Evolutionary conservation across 1,140 invertebrate species (phyloP).

Genomic region (Heliconius nattereri): DNA sequence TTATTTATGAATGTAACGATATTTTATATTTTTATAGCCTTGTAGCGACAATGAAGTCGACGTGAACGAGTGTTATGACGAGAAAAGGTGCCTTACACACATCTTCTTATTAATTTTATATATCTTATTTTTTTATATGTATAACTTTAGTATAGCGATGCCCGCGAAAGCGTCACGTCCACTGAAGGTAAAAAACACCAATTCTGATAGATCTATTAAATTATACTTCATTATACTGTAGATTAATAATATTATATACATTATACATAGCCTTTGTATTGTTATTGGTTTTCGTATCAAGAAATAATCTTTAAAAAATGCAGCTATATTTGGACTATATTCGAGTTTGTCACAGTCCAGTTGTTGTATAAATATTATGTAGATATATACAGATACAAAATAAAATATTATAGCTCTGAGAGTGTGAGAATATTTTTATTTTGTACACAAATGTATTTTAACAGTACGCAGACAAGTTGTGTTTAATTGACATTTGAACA

Average conservation of each 20-base stretch:
- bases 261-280: neutral
- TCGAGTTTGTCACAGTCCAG: neutral
- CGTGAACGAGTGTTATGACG: slow-evolving; percentile 17
- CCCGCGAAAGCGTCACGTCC: slow-evolving; percentile 69
- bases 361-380: neutral
- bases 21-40: slow-evolving; percentile 35
- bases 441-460: neutral
- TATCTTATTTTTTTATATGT: neutral
- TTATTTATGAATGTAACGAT: slow-evolving; percentile 28
- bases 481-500: neutral
- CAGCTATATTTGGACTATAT: neutral
- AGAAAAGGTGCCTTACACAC: slow-evolving; percentile 35
- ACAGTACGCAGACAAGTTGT: neutral
- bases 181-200: slow-evolving; percentile 77
- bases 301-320: neutral
- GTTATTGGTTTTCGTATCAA: neutral
- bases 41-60: slow-evolving; percentile 23
- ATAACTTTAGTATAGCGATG: slow-evolving; percentile 43
- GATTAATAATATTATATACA: neutral
- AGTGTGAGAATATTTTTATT: slow-evolving; percentile 17
- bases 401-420: slow-evolving; percentile 7
- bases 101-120: slow-evolving; percentile 19
- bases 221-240: slow-evolving; percentile 9
- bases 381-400: neutral
- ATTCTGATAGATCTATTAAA: slow-evolving; percentile 52